Conservation (phyloP, 2,797 vertebrate species). For the Sebastes dallii region DNA sequence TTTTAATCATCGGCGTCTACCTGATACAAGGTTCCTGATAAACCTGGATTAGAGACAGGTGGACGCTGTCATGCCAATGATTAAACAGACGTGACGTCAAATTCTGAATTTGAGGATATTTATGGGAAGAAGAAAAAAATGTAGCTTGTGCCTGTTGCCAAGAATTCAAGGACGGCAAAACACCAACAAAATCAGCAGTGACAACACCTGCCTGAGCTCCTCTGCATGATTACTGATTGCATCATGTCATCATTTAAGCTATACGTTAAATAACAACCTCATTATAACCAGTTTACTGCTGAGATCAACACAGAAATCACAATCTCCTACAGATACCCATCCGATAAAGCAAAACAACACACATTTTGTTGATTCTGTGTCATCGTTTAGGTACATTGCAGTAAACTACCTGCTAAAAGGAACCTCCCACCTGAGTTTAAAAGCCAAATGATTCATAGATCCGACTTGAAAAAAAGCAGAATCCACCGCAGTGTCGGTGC, state of each 20-base stretch:
- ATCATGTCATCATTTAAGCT: not conserved
- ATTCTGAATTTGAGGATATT: constrained; percentile 55
- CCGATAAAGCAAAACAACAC: not conserved
- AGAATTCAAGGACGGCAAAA: constrained; percentile 47
- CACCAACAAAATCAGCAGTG: constrained; percentile 2
- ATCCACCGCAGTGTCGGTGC: constrained; percentile 2
- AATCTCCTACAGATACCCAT: not conserved
- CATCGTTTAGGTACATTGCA: not conserved
- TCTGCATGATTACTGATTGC: not conserved
- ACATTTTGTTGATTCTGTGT: not conserved
- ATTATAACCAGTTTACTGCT: not conserved
- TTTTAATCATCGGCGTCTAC: constrained; percentile 38
- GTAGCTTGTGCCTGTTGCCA: constrained; percentile 3
- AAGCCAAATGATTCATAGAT: constrained; percentile 30
- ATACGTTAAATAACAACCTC: not conserved
- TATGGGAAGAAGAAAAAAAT: not conserved
- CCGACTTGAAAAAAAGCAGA: not conserved
- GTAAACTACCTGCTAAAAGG: not conserved
- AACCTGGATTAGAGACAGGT: constrained; percentile 74
- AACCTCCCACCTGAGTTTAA: constrained; percentile 12
- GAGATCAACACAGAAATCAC: not conserved
- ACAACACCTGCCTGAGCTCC: not conserved
- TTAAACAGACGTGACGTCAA: constrained; percentile 71
- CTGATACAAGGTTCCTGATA: constrained; percentile 35
- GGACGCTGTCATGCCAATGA: constrained; percentile 40